These are phyloP conservation scores for Leptogaster cylindrica DNA, from an alignment of 2,888 invertebrate species.

Conservation along the genomic window DNA sequence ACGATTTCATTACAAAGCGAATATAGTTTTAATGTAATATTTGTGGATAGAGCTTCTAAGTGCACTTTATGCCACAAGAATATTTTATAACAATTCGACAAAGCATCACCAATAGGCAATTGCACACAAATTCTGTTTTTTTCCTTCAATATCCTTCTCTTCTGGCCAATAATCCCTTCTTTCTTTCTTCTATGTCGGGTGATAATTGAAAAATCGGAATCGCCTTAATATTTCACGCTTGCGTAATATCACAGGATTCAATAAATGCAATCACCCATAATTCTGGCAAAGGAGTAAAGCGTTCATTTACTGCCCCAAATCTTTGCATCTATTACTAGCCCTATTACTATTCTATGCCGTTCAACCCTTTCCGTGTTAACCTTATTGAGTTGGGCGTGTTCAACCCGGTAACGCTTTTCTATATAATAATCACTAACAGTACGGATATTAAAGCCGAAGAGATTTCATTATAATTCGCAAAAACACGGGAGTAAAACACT, in stretches of 20 bases:
- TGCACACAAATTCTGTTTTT: background rate
- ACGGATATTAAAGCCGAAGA: background rate
- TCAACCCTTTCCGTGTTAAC: too few relatives aligned
- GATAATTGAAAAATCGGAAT: conserved; percentile 6
- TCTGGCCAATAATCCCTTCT: background rate
- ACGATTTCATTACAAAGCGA: too few relatives aligned
- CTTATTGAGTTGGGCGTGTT: conserved; percentile 16
- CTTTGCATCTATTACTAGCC: too few relatives aligned
- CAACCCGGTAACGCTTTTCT: conserved; percentile 2
- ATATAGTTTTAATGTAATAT: too few relatives aligned
- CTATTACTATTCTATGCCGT: too few relatives aligned
- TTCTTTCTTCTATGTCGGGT: background rate
- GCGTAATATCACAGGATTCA: conserved; percentile 23
- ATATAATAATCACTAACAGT: conserved; percentile 6
- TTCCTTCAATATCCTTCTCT: background rate
- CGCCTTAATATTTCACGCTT: conserved; percentile 32
- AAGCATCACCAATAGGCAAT: background rate
- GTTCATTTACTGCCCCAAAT: too few relatives aligned
- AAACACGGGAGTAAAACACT: conserved; percentile 8
- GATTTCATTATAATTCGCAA: conserved; percentile 23
- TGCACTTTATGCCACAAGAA: background rate
- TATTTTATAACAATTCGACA: too few relatives aligned
- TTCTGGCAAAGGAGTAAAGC: too few relatives aligned
- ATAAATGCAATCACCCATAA: too few relatives aligned
- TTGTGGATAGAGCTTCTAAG: too few relatives aligned